Evolutionary conservation across 1,140 invertebrate species (phyloP), one percentile per base, ranked within the genome.

Genomic region (Listronotus oregonensis): DNA sequence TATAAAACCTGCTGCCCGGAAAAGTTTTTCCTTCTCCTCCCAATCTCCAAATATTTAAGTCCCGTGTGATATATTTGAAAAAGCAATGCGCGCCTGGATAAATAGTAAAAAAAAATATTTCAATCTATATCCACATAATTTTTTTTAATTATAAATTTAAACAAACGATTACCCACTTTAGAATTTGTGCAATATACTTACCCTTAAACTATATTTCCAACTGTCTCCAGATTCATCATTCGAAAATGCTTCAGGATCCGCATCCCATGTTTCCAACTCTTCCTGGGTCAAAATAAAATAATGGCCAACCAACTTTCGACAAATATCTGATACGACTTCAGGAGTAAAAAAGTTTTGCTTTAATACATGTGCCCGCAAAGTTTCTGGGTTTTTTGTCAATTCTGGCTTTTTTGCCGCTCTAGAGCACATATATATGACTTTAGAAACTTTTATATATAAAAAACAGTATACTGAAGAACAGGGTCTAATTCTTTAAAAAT

Each of bases 161-260:
- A n/a, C n/a, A n/a, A n/a, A n/a, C n/a, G n/a, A n/a, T n/a, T n/a
- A n/a, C n/a, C n/a, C n/a, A n/a, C 21, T 27, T 1, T 5, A 27
- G 5, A 27, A 27, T 27, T 3, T 27, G 21, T 3, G 21, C 21
- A 27, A 5, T 27, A 56, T 82, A 93, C 92, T 83, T 90, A 93
- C 92, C 83, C 90, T 86, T 47, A 96, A 80, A 72, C 87, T 93
- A 76, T 94, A 97, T 77, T 94, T 96, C 90, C 93, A 96, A 42
- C 90, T 89, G 79, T 97, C 94, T 10, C 93, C 93, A 21, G 86
- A 86, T 80, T 95, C 93, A 76, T 96, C 93, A 56, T 89, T 87
- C 59, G 88, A 90, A 80, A 94, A 97, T 68, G 87, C 89, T 82
- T 97, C 95, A 0, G 95, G 93, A 81, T 96, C 91, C 9, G 86